phyloP scores from a whole-genome alignment of 1,140 invertebrate species.

The Wiebesia pumilae region DNA sequence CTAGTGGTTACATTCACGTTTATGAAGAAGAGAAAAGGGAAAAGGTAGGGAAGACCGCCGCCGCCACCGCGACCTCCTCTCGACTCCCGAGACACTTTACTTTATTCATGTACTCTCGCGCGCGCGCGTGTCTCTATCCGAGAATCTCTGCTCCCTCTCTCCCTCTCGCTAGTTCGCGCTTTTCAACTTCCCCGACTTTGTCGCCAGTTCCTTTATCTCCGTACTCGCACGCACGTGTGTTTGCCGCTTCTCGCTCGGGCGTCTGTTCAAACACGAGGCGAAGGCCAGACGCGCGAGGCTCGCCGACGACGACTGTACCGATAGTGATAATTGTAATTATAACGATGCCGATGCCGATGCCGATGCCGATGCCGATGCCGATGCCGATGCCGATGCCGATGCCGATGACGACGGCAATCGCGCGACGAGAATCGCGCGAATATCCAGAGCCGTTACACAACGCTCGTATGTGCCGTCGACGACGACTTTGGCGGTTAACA shows the following conservation, averaged over 20 bases:
- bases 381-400: neutral
- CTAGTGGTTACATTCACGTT: constrained; percentile 22
- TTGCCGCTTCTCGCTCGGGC: neutral
- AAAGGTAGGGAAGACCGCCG: neutral
- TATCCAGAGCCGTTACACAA: neutral
- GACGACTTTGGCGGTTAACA: neutral
- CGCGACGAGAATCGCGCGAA: neutral
- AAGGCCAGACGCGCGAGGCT: no score
- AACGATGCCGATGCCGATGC: neutral
- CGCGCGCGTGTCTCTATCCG: neutral
- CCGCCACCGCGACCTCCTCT: neutral
- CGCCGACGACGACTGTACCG: neutral
- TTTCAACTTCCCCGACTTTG: neutral
- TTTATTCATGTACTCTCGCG: constrained; percentile 16
- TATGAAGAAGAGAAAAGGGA: neutral
- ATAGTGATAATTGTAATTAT: neutral
- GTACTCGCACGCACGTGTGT: neutral
- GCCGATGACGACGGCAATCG: neutral
- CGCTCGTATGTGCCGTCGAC: no score
- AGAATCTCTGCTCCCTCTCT: constrained; percentile 36
- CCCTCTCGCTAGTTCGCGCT: neutral
- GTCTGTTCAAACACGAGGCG: constrained; percentile 9
- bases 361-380: neutral
- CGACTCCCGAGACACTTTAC: constrained; percentile 14
- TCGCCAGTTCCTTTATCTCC: constrained; percentile 11